phyloP scores from a whole-genome alignment of 2,113 vertebrate genomes.

The Tragelaphus scriptus region DNA sequence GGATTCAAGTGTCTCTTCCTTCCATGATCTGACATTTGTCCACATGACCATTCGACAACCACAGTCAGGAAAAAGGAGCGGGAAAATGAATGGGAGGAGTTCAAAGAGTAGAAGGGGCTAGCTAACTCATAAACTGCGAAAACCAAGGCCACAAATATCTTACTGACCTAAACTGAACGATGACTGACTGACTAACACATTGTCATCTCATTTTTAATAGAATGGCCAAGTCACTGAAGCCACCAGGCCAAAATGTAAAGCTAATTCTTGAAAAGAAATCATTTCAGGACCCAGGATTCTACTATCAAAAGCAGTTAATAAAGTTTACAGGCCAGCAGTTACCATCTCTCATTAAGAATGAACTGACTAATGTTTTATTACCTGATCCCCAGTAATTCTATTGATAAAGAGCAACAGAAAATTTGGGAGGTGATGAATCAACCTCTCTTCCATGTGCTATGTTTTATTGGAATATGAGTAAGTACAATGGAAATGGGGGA shows the following conservation, averaged over 20 bases:
- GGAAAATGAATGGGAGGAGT: background rate
- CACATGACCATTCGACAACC: background rate
- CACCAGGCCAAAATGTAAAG: background rate
- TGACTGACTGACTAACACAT: background rate
- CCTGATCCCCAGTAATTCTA: background rate
- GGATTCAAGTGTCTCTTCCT: background rate
- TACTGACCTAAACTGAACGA: background rate
- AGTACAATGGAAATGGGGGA: background rate
- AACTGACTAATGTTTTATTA: background rate
- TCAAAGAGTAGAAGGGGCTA: background rate
- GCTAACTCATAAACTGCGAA: background rate
- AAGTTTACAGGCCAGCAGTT: background rate
- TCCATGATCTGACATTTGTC: background rate
- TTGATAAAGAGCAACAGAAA: background rate
- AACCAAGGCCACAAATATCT: background rate
- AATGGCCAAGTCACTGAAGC: constrained; percentile 13
- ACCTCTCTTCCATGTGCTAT: constrained; percentile 3
- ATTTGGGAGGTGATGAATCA: background rate
- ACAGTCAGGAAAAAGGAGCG: background rate
- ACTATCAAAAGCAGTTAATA: background rate
- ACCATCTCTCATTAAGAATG: background rate
- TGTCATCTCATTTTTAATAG: constrained; percentile 22
- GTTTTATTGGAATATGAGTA: constrained; percentile 31
- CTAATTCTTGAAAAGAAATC: background rate
- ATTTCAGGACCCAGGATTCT: background rate